Conservation (phyloP, 2,797 vertebrate species). For the Chiloscyllium punctatum region DNA sequence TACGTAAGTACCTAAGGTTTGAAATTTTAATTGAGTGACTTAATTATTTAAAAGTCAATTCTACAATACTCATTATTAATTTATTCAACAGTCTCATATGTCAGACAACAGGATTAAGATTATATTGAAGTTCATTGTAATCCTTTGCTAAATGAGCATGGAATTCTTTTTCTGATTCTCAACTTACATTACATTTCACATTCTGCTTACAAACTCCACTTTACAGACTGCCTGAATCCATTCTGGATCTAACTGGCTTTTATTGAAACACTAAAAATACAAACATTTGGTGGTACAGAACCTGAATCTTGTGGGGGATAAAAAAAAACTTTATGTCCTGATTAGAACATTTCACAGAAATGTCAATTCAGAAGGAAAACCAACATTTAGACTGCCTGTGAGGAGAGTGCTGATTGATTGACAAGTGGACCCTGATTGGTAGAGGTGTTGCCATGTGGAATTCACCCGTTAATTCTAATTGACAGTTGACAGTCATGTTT, state of each 20-base stretch:
- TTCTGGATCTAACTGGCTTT: neutral
- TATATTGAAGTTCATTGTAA: neutral
- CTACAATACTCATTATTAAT: slow-evolving; percentile 18
- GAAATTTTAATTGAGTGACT: neutral
- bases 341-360: no score
- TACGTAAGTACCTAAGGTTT: neutral
- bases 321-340: no score
- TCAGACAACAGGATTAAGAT: neutral
- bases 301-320: no score
- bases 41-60: slow-evolving; percentile 30
- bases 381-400: no score
- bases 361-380: no score
- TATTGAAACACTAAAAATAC: neutral
- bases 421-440: no score
- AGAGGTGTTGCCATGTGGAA: no score
- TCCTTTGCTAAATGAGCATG: neutral
- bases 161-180: neutral
- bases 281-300: no score
- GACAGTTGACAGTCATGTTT: no score
- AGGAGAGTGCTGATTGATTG: no score
- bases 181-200: neutral
- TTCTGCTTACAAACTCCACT: neutral
- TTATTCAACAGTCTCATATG: neutral
- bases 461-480: no score
- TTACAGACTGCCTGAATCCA: neutral